phyloP scores from a whole-genome alignment of 2,888 invertebrate species.

The Acanthacorydalis orientalis region DNA sequence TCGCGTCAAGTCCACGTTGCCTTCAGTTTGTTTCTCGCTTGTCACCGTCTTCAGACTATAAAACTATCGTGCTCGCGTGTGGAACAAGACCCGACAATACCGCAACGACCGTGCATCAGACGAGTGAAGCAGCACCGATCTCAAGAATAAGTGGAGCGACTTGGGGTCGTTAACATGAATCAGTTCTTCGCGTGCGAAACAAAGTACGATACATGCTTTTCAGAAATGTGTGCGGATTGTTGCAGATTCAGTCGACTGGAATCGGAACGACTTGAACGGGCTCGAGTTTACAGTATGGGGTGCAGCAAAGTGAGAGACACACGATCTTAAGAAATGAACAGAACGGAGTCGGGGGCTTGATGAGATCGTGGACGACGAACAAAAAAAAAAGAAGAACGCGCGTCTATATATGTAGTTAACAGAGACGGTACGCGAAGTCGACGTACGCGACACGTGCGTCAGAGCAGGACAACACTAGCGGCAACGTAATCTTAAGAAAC shows the following conservation, averaged over 20 bases:
- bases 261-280: no score
- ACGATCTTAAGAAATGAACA: no score
- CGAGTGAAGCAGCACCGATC: no score
- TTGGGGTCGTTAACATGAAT: no score
- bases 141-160: no score
- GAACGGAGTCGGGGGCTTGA: not conserved
- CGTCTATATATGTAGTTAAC: not conserved
- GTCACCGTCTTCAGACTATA: not conserved
- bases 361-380: not conserved
- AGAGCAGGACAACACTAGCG: conserved; percentile 14
- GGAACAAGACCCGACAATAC: not conserved
- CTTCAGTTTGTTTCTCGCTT: conserved; percentile 6
- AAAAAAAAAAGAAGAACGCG: not conserved
- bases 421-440: not conserved
- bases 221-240: no score
- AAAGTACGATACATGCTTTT: no score
- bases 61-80: not conserved
- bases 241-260: no score
- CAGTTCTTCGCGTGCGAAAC: no score
- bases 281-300: no score
- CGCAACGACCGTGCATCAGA: not conserved
- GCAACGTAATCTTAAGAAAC: conserved; percentile 24
- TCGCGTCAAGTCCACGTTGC: conserved; percentile 10
- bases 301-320: no score
- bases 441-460: not conserved